These are phyloP conservation scores for Drosophila aff. DNA, from an alignment of 1,140 invertebrate genomes.

Conservation along the genomic window DNA sequence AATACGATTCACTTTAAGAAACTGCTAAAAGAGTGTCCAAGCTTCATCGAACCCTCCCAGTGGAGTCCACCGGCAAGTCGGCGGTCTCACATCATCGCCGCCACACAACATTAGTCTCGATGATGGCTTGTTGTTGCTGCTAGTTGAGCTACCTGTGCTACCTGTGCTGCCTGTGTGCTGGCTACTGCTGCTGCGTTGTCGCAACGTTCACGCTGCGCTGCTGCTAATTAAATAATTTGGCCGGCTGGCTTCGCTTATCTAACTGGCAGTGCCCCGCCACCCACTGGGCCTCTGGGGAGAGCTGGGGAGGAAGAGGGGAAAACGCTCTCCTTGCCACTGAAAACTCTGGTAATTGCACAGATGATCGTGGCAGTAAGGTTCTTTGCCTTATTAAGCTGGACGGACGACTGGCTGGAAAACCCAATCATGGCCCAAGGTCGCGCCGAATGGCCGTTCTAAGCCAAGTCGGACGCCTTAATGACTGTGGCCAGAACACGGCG, in stretches of 20 bases:
- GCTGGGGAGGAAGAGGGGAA: constrained; percentile 13
- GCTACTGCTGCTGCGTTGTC: constrained; percentile 52
- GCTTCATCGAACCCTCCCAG: not conserved
- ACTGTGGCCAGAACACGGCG: constrained; percentile 74
- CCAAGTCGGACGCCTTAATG: constrained; percentile 64
- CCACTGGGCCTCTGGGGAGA: constrained; percentile 2
- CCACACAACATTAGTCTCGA: constrained; percentile 74
- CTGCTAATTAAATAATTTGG: constrained; percentile 70
- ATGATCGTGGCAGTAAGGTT: constrained; percentile 68
- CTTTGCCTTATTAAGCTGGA: constrained; percentile 74
- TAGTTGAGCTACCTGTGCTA: not conserved
- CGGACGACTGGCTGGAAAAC: constrained; percentile 44
- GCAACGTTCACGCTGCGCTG: constrained; percentile 62
- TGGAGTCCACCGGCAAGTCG: constrained; percentile 5
- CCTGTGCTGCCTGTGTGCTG: constrained; percentile 20
- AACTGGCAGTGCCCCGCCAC: constrained; percentile 36
- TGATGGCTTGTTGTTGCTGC: constrained; percentile 42
- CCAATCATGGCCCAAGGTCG: constrained; percentile 76
- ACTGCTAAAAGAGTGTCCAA: not conserved
- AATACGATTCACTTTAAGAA: not conserved
- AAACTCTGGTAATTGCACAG: constrained; percentile 44
- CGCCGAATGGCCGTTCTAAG: constrained; percentile 70
- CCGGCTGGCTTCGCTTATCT: constrained; percentile 56
- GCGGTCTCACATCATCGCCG: constrained; percentile 34
- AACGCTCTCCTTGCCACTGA: constrained; percentile 28